phyloP scores from a whole-genome alignment of 2,888 invertebrate species.

The Agrotis ipsilon region DNA sequence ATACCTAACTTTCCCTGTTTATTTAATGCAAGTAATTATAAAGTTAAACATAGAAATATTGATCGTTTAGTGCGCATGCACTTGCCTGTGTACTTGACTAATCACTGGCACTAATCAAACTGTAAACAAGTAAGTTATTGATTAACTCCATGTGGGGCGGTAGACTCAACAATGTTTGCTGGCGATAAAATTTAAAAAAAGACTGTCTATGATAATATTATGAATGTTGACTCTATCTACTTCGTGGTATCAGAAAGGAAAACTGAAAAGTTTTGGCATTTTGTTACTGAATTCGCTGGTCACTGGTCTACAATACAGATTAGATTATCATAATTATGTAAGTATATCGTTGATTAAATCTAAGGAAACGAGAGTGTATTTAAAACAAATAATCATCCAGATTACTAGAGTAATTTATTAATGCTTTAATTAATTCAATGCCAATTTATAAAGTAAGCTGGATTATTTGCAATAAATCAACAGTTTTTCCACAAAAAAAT shows the following conservation, averaged over 20 bases:
- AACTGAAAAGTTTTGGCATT: neutral
- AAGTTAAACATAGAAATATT: constrained; percentile 38
- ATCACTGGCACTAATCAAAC: constrained; percentile 40
- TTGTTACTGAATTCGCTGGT: neutral
- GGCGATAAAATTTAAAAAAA: constrained; percentile 13
- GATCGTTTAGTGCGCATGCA: constrained; percentile 46
- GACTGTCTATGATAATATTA: constrained; percentile 5
- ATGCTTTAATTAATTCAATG: neutral
- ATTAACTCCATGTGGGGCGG: constrained; percentile 30
- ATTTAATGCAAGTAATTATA: constrained; percentile 8
- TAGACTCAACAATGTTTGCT: constrained; percentile 32
- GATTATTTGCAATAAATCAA: neutral
- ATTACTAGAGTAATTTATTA: neutral
- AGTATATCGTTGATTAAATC: neutral
- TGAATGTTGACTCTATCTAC: neutral
- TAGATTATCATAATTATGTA: no score
- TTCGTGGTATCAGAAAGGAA: neutral
- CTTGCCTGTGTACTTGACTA: constrained; percentile 35
- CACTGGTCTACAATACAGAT: no score
- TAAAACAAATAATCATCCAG: no score
- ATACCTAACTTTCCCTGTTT: neutral
- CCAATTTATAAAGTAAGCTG: neutral
- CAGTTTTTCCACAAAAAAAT: neutral
- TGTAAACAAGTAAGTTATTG: constrained; percentile 49
- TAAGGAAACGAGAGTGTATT: neutral